A percentile compares a stretch with the other conserved stretches of the same genome.
Conservation (phyloP, 1,140 invertebrate species). For the Meloidogyne chitwoodi region DNA sequence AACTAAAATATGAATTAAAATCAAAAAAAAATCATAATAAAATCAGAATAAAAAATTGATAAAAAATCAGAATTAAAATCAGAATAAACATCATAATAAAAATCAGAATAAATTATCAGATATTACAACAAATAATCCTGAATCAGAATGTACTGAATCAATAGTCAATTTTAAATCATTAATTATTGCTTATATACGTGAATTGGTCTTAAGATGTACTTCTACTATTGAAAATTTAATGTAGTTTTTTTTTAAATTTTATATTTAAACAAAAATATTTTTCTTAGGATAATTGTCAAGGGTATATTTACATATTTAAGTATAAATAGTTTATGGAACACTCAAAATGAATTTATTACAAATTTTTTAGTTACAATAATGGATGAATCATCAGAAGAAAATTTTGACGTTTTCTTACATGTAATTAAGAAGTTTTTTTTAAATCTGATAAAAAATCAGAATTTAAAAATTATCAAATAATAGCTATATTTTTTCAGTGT, state of each 20-base stretch:
- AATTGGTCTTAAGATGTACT: not conserved
- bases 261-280: not conserved
- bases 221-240: not conserved
- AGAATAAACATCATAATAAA: too few relatives aligned
- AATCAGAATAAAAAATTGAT: not conserved
- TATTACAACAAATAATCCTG: not conserved
- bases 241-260: not conserved
- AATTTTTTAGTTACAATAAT: conserved; percentile 11
- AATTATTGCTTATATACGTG: not conserved
- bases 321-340: not conserved
- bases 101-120: too few relatives aligned
- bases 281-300: not conserved
- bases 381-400: not conserved
- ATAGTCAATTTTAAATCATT: not conserved
- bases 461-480: not conserved
- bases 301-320: conserved; percentile 12
- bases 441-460: too few relatives aligned
- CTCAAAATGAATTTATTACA: conserved; percentile 7
- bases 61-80: not conserved
- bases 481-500: not conserved
- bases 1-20: not conserved
- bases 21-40: too few relatives aligned
- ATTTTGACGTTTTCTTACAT: conserved; percentile 8
- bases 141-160: not conserved
- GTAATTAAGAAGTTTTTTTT: too few relatives aligned